A percentile compares a stretch with the other conserved stretches of the same genome.
Conservation (phyloP, 2,888 invertebrate genomes). For the Corbicula japonica region DNA sequence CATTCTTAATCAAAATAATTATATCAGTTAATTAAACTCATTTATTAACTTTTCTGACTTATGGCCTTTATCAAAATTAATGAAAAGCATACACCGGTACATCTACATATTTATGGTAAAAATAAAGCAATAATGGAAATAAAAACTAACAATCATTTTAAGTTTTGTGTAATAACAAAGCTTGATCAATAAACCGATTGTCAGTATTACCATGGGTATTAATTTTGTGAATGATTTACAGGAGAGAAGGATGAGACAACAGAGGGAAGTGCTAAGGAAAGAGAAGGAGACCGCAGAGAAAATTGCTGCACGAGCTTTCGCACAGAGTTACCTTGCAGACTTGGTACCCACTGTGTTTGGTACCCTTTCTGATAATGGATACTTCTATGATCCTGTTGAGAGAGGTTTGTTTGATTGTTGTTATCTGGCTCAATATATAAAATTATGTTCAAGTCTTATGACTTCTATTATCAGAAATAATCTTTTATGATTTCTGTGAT, state of each 20-base stretch:
- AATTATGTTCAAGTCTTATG: no score
- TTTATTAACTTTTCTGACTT: no score
- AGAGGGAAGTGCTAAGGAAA: conserved; percentile 89
- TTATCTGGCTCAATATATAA: no score
- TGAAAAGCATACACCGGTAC: no score
- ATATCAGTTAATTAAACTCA: no score
- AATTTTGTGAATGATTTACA: conserved; percentile 81
- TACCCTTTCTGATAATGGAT: conserved; percentile 92
- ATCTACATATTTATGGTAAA: no score
- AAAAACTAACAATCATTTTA: no score
- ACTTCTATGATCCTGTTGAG: conserved; percentile 90
- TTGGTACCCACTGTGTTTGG: conserved; percentile 94
- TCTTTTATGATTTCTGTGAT: no score
- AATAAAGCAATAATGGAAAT: no score
- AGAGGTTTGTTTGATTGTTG: conserved; percentile 85
- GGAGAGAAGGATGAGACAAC: conserved; percentile 91
- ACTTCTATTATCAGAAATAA: no score
- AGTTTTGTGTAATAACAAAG: neutral
- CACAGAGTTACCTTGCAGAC: conserved; percentile 95
- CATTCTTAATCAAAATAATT: no score
- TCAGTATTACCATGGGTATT: neutral
- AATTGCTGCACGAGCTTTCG: conserved; percentile 93
- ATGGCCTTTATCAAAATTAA: no score
- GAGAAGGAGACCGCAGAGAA: conserved; percentile 93
- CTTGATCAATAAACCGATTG: neutral